Percentiles rank a stretch among this genome's conserved stretches.
These are phyloP conservation scores for Xenus cinereus DNA, from an alignment of 2,113 vertebrate species.

Conservation along the genomic window DNA sequence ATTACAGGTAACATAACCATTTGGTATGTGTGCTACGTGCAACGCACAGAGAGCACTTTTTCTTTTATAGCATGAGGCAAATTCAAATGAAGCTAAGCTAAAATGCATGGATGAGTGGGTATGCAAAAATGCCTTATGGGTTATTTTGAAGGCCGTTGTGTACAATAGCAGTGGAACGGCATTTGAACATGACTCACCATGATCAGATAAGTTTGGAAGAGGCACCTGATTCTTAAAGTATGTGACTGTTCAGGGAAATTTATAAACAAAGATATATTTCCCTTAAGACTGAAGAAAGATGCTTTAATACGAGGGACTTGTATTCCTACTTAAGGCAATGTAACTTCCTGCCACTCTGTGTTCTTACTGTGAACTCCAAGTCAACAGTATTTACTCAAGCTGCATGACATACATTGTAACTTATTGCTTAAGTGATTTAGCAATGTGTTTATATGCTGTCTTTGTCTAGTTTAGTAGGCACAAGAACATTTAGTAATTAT, in stretches of 20 bases:
- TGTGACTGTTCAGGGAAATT: not conserved
- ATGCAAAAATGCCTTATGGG: not conserved
- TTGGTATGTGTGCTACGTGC: not conserved
- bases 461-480: not conserved
- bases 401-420: not conserved
- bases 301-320: not conserved
- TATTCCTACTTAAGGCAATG: not conserved
- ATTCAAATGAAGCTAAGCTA: not conserved
- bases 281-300: not conserved
- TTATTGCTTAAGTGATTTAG: not conserved
- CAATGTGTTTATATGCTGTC: not conserved
- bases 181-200: not conserved
- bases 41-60: not conserved
- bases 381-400: not conserved
- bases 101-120: not conserved
- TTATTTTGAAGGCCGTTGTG: not conserved
- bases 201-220: not conserved
- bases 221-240: not conserved
- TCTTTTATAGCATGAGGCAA: not conserved
- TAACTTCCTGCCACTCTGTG: not conserved
- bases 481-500: slow-evolving; percentile 2
- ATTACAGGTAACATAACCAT: not conserved
- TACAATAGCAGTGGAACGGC: not conserved
- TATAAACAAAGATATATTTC: not conserved
- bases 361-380: not conserved